These are phyloP conservation scores for Sebastes elongatus DNA, from an alignment of 2,797 vertebrate species.

Conservation along the genomic window DNA sequence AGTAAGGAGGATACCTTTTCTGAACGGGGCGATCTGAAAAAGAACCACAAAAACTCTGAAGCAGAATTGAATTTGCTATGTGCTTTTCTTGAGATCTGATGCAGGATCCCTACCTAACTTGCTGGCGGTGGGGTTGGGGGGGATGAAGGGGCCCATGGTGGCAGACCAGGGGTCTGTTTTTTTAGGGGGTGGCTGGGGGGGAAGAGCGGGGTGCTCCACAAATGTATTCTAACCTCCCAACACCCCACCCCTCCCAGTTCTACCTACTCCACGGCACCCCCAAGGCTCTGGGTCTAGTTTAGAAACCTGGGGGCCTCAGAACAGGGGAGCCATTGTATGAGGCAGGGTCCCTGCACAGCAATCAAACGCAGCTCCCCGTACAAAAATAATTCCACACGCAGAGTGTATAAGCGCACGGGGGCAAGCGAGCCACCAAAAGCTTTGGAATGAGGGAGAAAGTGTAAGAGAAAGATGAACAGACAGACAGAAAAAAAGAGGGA, in stretches of 20 bases:
- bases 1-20: slow-evolving; percentile 42
- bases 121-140: slow-evolving; percentile 18
- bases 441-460: slow-evolving; percentile 55
- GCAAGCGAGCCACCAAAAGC: slow-evolving; percentile 62
- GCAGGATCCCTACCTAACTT: slow-evolving; percentile 12
- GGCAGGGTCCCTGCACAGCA: slow-evolving; percentile 81
- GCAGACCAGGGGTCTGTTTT: slow-evolving; percentile 69
- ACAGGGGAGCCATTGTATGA: slow-evolving; percentile 87
- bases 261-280: slow-evolving; percentile 74
- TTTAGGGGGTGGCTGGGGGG: slow-evolving; percentile 59
- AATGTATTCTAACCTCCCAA: slow-evolving; percentile 78
- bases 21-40: slow-evolving; percentile 29
- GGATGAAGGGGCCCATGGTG: slow-evolving; percentile 53
- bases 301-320: slow-evolving; percentile 79
- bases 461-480: slow-evolving; percentile 58
- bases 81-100: slow-evolving; percentile 39
- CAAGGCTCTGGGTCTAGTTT: slow-evolving; percentile 77
- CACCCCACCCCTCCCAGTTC: slow-evolving; percentile 65
- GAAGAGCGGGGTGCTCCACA: slow-evolving; percentile 58
- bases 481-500: slow-evolving; percentile 2
- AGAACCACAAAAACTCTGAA: slow-evolving; percentile 14
- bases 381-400: slow-evolving; percentile 83
- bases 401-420: slow-evolving; percentile 59
- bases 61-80: slow-evolving; percentile 1
- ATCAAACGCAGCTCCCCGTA: slow-evolving; percentile 84